Percentiles rank a stretch among this genome's conserved stretches.
Conservation (phyloP, 1,140 invertebrate genomes). For the Lepeophtheirus salmonis region DNA sequence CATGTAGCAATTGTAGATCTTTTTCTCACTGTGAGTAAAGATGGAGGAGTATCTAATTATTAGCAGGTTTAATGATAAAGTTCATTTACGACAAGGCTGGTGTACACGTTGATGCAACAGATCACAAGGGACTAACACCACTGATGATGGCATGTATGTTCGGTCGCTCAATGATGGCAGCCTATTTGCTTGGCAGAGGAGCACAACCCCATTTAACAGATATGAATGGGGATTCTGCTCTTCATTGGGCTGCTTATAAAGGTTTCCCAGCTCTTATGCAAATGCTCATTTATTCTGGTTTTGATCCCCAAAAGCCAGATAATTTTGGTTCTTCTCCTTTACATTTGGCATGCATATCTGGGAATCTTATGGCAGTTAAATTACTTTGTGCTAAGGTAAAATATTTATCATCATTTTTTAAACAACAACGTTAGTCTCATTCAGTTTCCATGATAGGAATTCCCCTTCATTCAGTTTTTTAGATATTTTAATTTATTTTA, state of each 20-base stretch:
- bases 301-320: constrained; percentile 65
- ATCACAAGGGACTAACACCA: constrained; percentile 74
- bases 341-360: constrained; percentile 76
- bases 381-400: constrained; percentile 62
- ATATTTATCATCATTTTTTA: no score
- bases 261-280: constrained; percentile 26
- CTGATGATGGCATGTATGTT: constrained; percentile 83
- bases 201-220: constrained; percentile 62
- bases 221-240: constrained; percentile 72
- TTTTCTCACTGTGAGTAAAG: constrained; percentile 40
- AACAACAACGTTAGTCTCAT: no score
- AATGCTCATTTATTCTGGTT: constrained; percentile 70
- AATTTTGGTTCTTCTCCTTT: constrained; percentile 78
- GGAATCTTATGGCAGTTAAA: constrained; percentile 42
- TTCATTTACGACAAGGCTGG: constrained; percentile 36
- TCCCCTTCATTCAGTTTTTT: no score
- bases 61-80: no score
- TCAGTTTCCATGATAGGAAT: no score
- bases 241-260: constrained; percentile 85
- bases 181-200: constrained; percentile 67
- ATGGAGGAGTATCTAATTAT: constrained; percentile 13
- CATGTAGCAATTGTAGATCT: constrained; percentile 68
- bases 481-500: constrained; percentile 23
- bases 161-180: constrained; percentile 65
- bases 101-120: constrained; percentile 67